Conservation (phyloP, 37 sponge, comb jelly and placozoan genomes). For the Sycon ciliatum region DNA sequence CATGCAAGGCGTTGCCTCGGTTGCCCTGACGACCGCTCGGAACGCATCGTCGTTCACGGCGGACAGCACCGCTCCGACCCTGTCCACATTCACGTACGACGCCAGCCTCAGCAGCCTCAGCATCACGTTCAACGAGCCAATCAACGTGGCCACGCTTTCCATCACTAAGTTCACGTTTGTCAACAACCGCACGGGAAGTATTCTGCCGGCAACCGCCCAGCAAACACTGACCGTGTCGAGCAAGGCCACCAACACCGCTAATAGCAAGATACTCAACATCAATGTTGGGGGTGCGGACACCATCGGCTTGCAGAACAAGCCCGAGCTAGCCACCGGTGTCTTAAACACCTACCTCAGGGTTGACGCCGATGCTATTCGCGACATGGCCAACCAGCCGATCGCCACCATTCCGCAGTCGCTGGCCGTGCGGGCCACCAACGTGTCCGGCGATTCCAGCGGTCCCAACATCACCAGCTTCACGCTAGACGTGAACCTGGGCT, state of each 20-base stretch:
- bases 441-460: slow-evolving; percentile 5
- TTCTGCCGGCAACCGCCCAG: slow-evolving; percentile 20
- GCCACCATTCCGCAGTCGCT: background rate
- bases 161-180: background rate
- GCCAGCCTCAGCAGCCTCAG: background rate
- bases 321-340: background rate
- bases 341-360: slow-evolving; percentile 1
- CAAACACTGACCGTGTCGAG: slow-evolving; percentile 41
- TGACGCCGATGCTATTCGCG: slow-evolving; percentile 23
- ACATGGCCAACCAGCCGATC: background rate
- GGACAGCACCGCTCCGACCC: slow-evolving; percentile 1
- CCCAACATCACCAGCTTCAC: background rate
- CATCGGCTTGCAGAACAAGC: background rate
- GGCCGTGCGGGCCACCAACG: background rate
- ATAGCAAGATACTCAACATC: slow-evolving; percentile 28
- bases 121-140: background rate
- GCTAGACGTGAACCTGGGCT: background rate
- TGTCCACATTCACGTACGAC: background rate
- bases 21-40: background rate
- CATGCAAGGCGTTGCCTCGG: background rate
- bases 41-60: slow-evolving; percentile 28
- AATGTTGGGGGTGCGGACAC: slow-evolving; percentile 50
- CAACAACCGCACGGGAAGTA: too few species aligned
- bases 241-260: slow-evolving; percentile 20
- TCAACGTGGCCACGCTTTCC: background rate